These are phyloP conservation scores for Brachypalpus laphriformis DNA, from an alignment of 2,888 invertebrate genomes.

Conservation along the genomic window DNA sequence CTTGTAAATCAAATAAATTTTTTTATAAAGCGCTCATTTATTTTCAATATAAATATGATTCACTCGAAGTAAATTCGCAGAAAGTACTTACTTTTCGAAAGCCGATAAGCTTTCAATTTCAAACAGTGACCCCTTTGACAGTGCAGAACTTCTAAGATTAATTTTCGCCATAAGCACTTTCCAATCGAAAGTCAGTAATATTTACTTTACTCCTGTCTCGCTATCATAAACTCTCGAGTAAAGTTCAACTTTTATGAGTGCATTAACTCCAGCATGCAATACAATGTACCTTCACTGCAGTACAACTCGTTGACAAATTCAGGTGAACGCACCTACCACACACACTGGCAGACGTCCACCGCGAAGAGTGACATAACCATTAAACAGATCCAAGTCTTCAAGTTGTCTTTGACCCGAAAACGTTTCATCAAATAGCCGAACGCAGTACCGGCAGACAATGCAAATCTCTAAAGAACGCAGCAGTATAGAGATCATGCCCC, in stretches of 20 bases:
- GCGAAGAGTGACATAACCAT: slow-evolving; percentile 54
- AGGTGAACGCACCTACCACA: slow-evolving; percentile 35
- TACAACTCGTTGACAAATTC: slow-evolving; percentile 23
- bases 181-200: not conserved
- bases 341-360: not conserved
- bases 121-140: not conserved
- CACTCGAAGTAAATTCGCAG: not conserved
- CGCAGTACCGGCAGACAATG: slow-evolving; percentile 7
- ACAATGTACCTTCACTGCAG: not conserved
- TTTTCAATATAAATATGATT: too few species aligned
- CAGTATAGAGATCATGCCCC: slow-evolving; percentile 10
- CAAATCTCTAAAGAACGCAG: slow-evolving; percentile 34
- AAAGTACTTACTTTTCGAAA: not conserved
- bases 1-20: too few species aligned
- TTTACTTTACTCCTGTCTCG: slow-evolving; percentile 24
- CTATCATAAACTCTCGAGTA: not conserved
- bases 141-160: not conserved
- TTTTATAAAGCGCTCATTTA: too few species aligned
- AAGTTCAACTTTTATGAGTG: slow-evolving; percentile 17
- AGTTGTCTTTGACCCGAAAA: slow-evolving; percentile 56
- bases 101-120: not conserved
- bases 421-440: not conserved
- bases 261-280: slow-evolving; percentile 16
- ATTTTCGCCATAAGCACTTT: not conserved
- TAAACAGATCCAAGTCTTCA: slow-evolving; percentile 35